Percentiles rank a stretch among this genome's conserved stretches.
phyloP scores from a whole-genome alignment of 2,113 vertebrate genomes.

The Dicaeum eximium region DNA sequence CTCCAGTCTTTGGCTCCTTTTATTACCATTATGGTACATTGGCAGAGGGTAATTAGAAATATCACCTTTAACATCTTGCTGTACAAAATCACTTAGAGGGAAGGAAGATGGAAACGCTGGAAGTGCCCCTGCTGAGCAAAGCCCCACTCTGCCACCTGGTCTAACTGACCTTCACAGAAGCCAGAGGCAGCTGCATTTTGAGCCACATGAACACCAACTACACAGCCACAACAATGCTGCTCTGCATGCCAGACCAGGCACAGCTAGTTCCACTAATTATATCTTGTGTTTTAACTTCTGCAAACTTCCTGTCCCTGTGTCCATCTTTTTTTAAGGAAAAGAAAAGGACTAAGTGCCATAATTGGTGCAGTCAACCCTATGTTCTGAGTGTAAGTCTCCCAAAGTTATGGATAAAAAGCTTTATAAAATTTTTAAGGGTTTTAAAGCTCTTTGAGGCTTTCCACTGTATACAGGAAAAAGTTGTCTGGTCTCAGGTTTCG shows the following conservation, averaged over 20 bases:
- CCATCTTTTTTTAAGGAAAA: slow-evolving; percentile 58
- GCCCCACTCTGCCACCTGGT: neutral
- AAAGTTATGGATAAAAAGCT: neutral
- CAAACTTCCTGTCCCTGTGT: slow-evolving; percentile 50
- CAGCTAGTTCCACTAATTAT: slow-evolving; percentile 2
- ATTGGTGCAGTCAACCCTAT: neutral
- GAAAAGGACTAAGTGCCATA: neutral
- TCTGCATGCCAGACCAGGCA: neutral
- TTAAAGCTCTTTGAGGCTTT: neutral
- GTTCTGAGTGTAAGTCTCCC: neutral
- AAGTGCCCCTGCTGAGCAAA: neutral
- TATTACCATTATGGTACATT: neutral
- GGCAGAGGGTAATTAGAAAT: neutral
- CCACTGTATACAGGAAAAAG: neutral
- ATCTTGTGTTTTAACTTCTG: slow-evolving; percentile 71
- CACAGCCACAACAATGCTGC: neutral
- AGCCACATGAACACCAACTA: neutral
- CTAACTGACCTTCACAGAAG: neutral
- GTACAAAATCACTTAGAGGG: neutral
- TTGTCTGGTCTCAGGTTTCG: neutral
- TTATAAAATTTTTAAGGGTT: neutral
- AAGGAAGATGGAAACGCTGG: neutral
- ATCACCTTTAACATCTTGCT: neutral
- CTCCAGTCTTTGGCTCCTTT: neutral
- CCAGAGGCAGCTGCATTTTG: neutral